A percentile compares a stretch with the other conserved stretches of the same genome.
These are phyloP conservation scores for Belgica antarctica DNA, from an alignment of 2,888 invertebrate genomes.

Conservation along the genomic window DNA sequence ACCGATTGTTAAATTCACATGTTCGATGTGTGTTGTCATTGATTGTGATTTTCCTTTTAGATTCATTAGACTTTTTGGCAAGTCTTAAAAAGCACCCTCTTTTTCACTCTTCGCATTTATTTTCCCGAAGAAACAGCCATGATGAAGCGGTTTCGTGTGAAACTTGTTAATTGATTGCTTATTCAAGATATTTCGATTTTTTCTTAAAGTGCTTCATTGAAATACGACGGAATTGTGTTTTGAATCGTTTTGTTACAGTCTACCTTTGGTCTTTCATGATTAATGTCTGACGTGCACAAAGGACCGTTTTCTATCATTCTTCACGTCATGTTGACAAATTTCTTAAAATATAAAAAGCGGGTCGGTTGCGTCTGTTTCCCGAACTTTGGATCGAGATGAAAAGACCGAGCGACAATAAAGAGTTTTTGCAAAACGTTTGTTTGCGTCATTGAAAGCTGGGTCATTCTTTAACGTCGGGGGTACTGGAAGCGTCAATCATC, in stretches of 20 bases:
- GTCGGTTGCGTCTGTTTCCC: too few relatives aligned
- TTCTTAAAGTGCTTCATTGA: slow-evolving; percentile 5
- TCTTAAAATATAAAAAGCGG: too few relatives aligned
- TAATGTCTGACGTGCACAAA: slow-evolving; percentile 10
- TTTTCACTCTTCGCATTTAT: neutral
- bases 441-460: too few relatives aligned
- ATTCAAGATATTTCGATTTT: slow-evolving; percentile 6
- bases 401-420: too few relatives aligned
- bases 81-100: neutral
- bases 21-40: neutral
- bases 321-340: too few relatives aligned
- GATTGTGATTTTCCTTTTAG: neutral
- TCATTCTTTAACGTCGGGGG: too few relatives aligned
- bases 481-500: too few relatives aligned
- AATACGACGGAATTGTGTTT: neutral
- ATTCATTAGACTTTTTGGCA: neutral
- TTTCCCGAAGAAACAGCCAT: neutral
- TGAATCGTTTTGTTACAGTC: neutral
- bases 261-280: neutral
- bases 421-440: too few relatives aligned
- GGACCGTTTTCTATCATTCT: too few relatives aligned
- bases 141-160: neutral
- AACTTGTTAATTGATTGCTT: slow-evolving; percentile 11
- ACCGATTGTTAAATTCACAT: neutral
- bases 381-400: too few relatives aligned